Base-by-base conservation (phyloP, 1,140 invertebrate genomes). In the Lasaia peninsularis region DNA sequence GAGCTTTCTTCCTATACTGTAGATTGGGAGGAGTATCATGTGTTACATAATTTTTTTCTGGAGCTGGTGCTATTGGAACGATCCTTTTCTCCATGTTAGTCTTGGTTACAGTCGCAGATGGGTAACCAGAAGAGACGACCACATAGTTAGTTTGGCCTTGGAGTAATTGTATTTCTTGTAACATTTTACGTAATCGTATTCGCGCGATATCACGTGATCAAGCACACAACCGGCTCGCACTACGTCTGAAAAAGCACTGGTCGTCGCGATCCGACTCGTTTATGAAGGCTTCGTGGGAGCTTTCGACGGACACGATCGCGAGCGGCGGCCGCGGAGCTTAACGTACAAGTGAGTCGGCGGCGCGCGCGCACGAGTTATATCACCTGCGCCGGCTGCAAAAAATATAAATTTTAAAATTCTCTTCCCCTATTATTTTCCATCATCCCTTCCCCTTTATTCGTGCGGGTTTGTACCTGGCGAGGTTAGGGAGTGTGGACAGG, bases 1-100 rank as follows among this genome's bases (percentile, higher is more conserved):
- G 94, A 67, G 94, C 94, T 78, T 94, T 94, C 72, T 94, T 91
- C 67, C 94, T 94, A 73, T 93, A 94, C 21, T 91, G 81, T 56
- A 92, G 77, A 62, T 75, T 91, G 67, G 65, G 85, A 20, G 79
- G 83, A 7, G 77, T 82, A 59, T 85, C 84, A 65, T 90, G 88
- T 56, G 86, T 87, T 16, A 88, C 81, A 50, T 86, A 86, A 55
- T 87, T 84, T 67, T 89, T 90, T 73, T 90, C 89, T 55, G 91
- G 91, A 52, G 91, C 88, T 2, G 89, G 87, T 6, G 89, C 91
- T 52, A 92, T 88, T 4, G 91, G 89, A 20, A 89, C 83, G 24
- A 89, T 85, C 50, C 88, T 74, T 63, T 90, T 90, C 48, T 90
- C 86, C 48, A 73, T 64, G 0, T 73, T 52, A 2, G 74, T 62